Base-by-base conservation (phyloP, 2,797 vertebrate genomes). In the Geotrypetes seraphini region DNA sequence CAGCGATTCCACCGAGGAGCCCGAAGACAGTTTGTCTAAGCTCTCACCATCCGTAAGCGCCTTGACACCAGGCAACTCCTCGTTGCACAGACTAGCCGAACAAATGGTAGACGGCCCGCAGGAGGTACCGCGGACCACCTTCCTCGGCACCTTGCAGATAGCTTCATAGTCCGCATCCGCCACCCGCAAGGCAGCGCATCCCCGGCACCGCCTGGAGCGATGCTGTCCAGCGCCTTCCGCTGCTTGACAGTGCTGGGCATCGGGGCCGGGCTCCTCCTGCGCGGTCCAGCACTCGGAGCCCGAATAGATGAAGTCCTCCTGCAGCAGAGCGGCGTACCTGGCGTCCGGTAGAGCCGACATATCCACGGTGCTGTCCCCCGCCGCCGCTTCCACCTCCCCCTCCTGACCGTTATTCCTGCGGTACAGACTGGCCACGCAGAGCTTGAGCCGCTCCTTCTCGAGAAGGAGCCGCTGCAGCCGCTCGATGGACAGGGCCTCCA, bases 81-180 rank as follows among this genome's bases (percentile, higher is more conserved):
- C 89, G 0, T 84, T 43, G 58, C 72, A 63, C 33, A 81, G 31
- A 53, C 64, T 73, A 13, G 73, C 30, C 0, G 86, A 86, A 69
- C 74, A 86, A 23, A 79, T 72, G 31, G 83, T 84, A 0, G 77
- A 54, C 2, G 85, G 78, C 3, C 81, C 90, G 0, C 77, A 85
- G 10, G 89, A 87, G 4, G 86, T 77, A 53, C 89, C 91, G 17
- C 75, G 73, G 13, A 87, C 84, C 13, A 89, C 60, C 28, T 83
- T 84, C 0, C 94, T 82, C 0, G 94, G 94, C 6, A 97, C 86
- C 51, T 78, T 89, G 33, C 94, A 97, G 23, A 97, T 87, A 0
- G 94, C 92, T 57, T 97, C 94, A 0, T 97, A 97, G 69, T 97
- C 92, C 0, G 89, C 84, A 19, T 97, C 94, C 0, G 91, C 73